phyloP scores from a whole-genome alignment of 1,140 invertebrate species.

The Globodera rostochiensis region DNA sequence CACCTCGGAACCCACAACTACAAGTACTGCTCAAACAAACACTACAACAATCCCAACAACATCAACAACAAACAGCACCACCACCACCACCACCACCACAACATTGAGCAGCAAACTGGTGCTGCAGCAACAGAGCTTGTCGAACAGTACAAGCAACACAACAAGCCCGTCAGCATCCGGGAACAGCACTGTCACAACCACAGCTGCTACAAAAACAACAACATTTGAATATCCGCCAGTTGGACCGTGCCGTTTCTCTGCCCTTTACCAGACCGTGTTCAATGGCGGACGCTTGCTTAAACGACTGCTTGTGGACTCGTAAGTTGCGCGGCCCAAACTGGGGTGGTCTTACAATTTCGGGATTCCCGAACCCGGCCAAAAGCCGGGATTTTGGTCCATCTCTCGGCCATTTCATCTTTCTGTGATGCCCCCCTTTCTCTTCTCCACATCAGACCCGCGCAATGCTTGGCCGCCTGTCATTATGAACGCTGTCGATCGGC shows the following conservation, averaged over 20 bases:
- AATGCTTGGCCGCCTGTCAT: constrained; percentile 62
- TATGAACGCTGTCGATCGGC: constrained; percentile 58
- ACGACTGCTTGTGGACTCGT: constrained; percentile 50
- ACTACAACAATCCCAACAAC: constrained; percentile 5
- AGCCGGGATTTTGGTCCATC: background rate
- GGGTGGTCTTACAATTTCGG: background rate
- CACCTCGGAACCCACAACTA: constrained; percentile 35
- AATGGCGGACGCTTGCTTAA: constrained; percentile 53
- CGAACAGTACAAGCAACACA: no score
- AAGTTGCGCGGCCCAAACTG: constrained; percentile 11
- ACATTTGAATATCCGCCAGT: constrained; percentile 52
- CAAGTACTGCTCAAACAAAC: background rate
- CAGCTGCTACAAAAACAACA: constrained; percentile 34
- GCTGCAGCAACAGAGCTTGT: no score
- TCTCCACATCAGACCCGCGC: constrained; percentile 48
- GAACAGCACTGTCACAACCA: constrained; percentile 24
- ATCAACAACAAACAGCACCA: constrained; percentile 16
- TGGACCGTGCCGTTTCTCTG: constrained; percentile 53
- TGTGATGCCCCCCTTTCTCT: background rate
- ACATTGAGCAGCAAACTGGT: no score
- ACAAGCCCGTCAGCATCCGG: no score
- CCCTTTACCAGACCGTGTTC: constrained; percentile 62
- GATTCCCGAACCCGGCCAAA: background rate
- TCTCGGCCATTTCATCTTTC: background rate
- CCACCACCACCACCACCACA: no score